These are phyloP conservation scores for Poecilus cupreus DNA, from an alignment of 2,888 invertebrate species.

Conservation along the genomic window DNA sequence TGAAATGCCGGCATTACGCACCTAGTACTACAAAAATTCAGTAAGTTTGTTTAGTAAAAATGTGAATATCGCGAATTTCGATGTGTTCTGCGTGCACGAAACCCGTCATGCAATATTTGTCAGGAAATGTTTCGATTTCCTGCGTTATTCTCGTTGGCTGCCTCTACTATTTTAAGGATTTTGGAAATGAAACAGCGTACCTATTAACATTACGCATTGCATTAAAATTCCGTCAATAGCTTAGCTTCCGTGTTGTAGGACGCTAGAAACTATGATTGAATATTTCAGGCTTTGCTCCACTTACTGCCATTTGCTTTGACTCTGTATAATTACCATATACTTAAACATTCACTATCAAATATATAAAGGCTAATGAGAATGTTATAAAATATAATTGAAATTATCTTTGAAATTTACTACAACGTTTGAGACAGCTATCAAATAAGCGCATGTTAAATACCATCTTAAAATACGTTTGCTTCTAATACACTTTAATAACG, in stretches of 20 bases:
- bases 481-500: too few species aligned
- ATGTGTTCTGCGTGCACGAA: conserved; percentile 16
- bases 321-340: too few species aligned
- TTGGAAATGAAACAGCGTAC: conserved; percentile 17
- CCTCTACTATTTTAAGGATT: conserved; percentile 28
- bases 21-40: neutral
- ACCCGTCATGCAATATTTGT: conserved; percentile 40
- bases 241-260: neutral
- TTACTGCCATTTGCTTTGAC: too few species aligned
- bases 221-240: neutral
- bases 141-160: neutral
- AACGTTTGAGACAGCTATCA: too few species aligned
- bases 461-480: too few species aligned
- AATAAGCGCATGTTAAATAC: too few species aligned
- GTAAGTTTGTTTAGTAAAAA: neutral
- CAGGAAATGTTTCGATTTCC: conserved; percentile 48
- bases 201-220: neutral
- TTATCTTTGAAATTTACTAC: too few species aligned
- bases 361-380: too few species aligned
- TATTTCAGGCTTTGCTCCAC: too few species aligned
- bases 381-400: too few species aligned
- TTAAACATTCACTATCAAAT: too few species aligned
- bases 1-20: neutral
- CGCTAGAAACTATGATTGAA: too few species aligned
- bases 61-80: neutral